phyloP scores from a whole-genome alignment of 2,888 invertebrate genomes.

The Elysia crispata region DNA sequence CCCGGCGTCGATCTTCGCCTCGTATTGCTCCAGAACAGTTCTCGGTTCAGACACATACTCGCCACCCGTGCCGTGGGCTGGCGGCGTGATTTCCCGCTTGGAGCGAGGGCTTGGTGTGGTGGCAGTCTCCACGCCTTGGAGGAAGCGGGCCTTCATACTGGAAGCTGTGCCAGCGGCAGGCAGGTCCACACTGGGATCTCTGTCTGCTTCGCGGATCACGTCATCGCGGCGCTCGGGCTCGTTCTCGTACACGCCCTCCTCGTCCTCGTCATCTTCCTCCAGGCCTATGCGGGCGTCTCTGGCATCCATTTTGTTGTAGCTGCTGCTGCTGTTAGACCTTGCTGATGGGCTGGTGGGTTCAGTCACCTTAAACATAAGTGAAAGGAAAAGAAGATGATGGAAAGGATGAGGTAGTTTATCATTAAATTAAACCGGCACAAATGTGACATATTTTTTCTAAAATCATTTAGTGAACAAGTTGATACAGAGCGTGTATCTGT shows the following conservation, averaged over 20 bases:
- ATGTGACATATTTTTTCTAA: too few relatives aligned
- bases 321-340: slow-evolving; percentile 37
- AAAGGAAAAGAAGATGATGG: too few relatives aligned
- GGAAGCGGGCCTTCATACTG: slow-evolving; percentile 89
- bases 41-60: slow-evolving; percentile 65
- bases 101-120: slow-evolving; percentile 33
- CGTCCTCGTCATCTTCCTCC: slow-evolving; percentile 53
- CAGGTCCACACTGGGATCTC: slow-evolving; percentile 62
- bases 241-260: slow-evolving; percentile 57
- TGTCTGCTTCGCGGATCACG: slow-evolving; percentile 78
- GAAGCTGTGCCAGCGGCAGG: slow-evolving; percentile 86
- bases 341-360: slow-evolving; percentile 50
- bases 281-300: slow-evolving; percentile 39
- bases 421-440: too few relatives aligned
- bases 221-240: slow-evolving; percentile 54
- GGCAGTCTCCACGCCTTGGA: slow-evolving; percentile 83
- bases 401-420: too few relatives aligned
- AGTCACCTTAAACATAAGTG: slow-evolving; percentile 49
- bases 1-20: slow-evolving; percentile 65
- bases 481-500: too few relatives aligned
- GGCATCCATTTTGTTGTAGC: slow-evolving; percentile 45
- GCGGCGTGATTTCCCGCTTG: slow-evolving; percentile 59
- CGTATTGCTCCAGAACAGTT: slow-evolving; percentile 55
- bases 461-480: too few relatives aligned
- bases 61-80: slow-evolving; percentile 51